Evolutionary conservation across 2,797 vertebrate species (phyloP), one percentile per base, ranked within the genome.

Genomic region (Paguma larvata): DNA sequence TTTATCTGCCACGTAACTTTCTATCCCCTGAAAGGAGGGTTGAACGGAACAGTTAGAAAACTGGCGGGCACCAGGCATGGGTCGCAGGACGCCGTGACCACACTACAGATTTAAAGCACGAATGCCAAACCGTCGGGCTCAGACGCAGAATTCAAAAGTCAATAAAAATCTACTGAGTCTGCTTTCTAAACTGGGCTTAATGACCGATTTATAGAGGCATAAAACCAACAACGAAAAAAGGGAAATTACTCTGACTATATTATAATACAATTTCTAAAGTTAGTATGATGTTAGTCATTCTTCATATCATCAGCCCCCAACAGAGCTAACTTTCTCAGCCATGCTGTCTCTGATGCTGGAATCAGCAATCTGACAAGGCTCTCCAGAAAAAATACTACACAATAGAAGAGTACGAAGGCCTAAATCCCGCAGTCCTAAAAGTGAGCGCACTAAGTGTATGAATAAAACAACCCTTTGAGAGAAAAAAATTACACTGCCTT

Each of bases 1-100:
- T 82, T 85, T 98, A 65, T 98, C 99, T 51, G 99, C 99, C 98
- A 99, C 99, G 0, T 99, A 97, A 73, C 98, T 97, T 93, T 99
- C 99, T 95, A 99, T 98, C 4, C 99, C 99, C 99, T 99, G 94
- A 0, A 6, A 80, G 63, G 51, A 87, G 67, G 0, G 87, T 59
- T 46, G 41, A 96, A 89, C 0, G 0, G 94, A 91, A 75, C 0
- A 30, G 84, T 98, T 19, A 97, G 86, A 79, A 83, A 56, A 27
- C 1, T 8, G 8, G 32, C 27, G 15, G 34, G 32, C 51, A 0
- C 27, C 3, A 68, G 44, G 25, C 25, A 6, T 1, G 4, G 2
- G 67, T 41, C 16, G 10, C 4, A 75, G 10, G 48, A 70, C 48
- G 92, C 62, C 27, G 7, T n/a, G 48, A 59, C 23, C 59, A 0